Evolutionary conservation across 2,797 vertebrate species (phyloP).

Genomic region (Sardinella longiceps): DNA sequence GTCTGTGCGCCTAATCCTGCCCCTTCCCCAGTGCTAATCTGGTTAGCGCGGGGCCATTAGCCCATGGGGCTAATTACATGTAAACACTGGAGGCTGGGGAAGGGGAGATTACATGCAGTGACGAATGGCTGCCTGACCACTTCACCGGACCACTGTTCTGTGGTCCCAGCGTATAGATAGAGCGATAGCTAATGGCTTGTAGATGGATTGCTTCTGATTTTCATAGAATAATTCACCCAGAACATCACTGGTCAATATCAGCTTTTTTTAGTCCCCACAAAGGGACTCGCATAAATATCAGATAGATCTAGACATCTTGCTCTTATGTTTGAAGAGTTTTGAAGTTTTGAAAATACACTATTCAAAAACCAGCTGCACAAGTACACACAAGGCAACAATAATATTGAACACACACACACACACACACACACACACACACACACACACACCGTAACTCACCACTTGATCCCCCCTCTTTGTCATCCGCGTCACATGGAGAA

Average conservation of each 20-base stretch:
- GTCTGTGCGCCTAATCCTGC: conserved; percentile 67
- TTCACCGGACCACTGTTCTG: background rate
- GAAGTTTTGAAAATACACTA: background rate
- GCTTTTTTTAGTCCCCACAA: too few relatives aligned
- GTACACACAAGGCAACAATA: too few relatives aligned
- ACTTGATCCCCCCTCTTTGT: conserved; percentile 61
- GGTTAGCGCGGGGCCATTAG: conserved; percentile 66
- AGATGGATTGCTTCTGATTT: background rate
- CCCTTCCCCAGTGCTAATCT: conserved; percentile 71
- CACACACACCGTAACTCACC: conserved; percentile 57
- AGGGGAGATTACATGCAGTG: conserved; percentile 38
- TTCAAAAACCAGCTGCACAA: background rate
- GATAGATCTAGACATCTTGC: too few relatives aligned
- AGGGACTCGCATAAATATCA: too few relatives aligned
- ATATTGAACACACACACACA: conserved; percentile 18
- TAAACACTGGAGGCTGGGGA: conserved; percentile 56
- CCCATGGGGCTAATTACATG: conserved; percentile 57
- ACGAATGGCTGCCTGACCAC: conserved; percentile 31
- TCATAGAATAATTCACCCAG: background rate
- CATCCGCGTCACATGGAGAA: conserved; percentile 51
- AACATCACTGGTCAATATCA: too few relatives aligned
- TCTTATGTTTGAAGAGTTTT: background rate
- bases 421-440: background rate
- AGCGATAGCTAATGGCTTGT: background rate
- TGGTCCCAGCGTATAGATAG: background rate